Conservation (phyloP, 2,888 invertebrate genomes). For the Temnothorax unifasciatus region DNA sequence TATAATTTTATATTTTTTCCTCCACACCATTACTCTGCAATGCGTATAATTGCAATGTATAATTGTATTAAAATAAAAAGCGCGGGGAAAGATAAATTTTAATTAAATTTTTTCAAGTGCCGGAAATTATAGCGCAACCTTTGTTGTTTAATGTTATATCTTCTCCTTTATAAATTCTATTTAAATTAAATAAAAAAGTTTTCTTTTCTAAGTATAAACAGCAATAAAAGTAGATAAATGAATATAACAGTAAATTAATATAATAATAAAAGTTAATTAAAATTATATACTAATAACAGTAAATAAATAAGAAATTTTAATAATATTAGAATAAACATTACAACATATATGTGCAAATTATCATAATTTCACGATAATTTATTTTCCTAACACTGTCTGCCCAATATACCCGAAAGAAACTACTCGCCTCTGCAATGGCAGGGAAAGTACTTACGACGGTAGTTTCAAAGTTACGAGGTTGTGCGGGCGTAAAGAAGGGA, state of each 20-base stretch:
- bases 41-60: no score
- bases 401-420: background rate
- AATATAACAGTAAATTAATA: background rate
- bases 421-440: background rate
- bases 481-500: constrained; percentile 7
- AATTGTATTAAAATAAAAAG: background rate
- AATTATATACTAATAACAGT: background rate
- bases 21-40: background rate
- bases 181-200: constrained; percentile 9
- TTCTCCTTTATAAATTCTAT: background rate
- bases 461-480: constrained; percentile 28
- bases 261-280: background rate
- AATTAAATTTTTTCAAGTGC: constrained; percentile 20
- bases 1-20: background rate
- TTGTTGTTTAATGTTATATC: background rate
- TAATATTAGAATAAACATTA: background rate
- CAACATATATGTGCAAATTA: background rate
- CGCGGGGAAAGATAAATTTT: background rate
- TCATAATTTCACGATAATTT: background rate
- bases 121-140: background rate
- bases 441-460: background rate
- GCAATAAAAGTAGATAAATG: background rate
- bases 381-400: background rate
- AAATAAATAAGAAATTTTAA: background rate
- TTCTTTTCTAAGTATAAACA: background rate